Evolutionary conservation across 2,113 vertebrate genomes (phyloP).

Genomic region (Etia nguti): DNA sequence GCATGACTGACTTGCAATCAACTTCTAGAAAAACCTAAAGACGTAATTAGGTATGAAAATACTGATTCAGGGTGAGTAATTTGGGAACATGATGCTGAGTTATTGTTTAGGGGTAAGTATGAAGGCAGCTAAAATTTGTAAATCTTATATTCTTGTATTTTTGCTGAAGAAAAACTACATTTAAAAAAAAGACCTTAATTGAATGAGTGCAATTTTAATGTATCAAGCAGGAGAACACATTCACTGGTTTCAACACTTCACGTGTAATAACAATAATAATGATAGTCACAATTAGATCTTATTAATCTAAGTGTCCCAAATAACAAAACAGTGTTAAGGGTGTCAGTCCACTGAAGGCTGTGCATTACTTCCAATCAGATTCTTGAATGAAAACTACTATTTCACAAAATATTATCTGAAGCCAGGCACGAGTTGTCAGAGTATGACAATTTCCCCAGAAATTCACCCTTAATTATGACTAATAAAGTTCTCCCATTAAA

Average conservation of each 20-base stretch:
- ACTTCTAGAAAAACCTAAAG: not conserved
- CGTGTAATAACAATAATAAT: not conserved
- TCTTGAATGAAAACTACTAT: not conserved
- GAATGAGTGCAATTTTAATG: too few relatives aligned
- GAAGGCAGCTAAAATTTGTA: not conserved
- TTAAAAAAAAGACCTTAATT: too few relatives aligned
- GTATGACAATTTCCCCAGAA: not conserved
- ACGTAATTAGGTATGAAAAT: not conserved
- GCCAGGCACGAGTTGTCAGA: not conserved
- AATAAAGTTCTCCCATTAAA: constrained; percentile 18
- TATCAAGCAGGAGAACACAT: not conserved
- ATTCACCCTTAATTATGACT: not conserved
- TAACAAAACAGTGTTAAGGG: not conserved
- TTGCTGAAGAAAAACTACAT: not conserved
- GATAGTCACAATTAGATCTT: not conserved
- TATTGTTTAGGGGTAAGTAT: not conserved
- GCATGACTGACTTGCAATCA: not conserved
- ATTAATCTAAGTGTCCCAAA: not conserved
- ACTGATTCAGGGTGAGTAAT: not conserved
- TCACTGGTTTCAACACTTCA: not conserved
- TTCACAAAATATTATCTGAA: not conserved
- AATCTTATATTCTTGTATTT: not conserved
- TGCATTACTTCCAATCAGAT: not conserved
- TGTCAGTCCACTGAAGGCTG: not conserved
- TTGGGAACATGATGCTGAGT: not conserved